Percentiles rank a stretch among this genome's conserved stretches.
Evolutionary conservation across 2,797 vertebrate species (phyloP).

Genomic region (Arctocebus calabarensis): DNA sequence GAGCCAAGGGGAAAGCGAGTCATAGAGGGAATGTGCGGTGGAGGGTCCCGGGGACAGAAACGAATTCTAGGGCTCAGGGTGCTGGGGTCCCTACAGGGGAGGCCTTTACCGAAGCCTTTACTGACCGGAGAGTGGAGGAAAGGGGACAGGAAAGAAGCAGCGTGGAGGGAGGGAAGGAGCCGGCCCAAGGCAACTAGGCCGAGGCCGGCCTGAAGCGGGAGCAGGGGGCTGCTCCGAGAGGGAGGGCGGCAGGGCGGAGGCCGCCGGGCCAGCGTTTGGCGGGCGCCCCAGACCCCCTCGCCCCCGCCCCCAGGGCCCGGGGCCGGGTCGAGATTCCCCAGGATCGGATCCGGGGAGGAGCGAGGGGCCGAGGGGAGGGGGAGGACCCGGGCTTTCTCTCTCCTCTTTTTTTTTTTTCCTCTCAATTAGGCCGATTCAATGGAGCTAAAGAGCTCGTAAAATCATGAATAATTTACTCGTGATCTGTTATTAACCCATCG

Average conservation of each 20-base stretch:
- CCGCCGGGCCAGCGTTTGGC: not conserved
- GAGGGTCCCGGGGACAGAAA: not conserved
- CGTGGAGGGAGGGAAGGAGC: not conserved
- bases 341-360: constrained; percentile 71
- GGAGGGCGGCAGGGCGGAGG: not conserved
- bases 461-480: constrained; percentile 86
- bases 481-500: constrained; percentile 87
- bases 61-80: not conserved
- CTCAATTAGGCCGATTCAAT: constrained; percentile 89
- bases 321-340: constrained; percentile 57
- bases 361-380: constrained; percentile 65
- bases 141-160: not conserved
- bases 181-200: not conserved
- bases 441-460: constrained; percentile 85
- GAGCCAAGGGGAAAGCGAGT: not conserved
- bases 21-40: not conserved
- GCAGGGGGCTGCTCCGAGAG: not conserved
- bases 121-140: not conserved
- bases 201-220: not conserved
- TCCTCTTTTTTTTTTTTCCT: constrained; percentile 82
- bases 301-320: not conserved
- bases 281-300: not conserved
- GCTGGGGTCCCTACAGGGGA: not conserved
- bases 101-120: not conserved
- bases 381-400: constrained; percentile 71